Evolutionary conservation across 2,113 vertebrate genomes (phyloP).

Genomic region (Nansenia antarctica): DNA sequence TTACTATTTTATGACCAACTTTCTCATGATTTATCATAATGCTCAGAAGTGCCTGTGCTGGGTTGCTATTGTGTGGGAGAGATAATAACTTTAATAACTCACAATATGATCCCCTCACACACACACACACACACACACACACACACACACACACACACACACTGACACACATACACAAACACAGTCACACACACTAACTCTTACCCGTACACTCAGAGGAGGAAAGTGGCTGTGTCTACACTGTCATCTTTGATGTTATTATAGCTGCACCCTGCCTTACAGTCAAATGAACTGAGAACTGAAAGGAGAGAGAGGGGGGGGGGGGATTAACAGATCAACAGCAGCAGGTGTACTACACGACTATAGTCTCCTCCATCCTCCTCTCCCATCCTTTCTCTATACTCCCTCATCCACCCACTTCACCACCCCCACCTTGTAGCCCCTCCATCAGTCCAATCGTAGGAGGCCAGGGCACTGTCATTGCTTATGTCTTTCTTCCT

Average conservation of each 20-base stretch:
- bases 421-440: background rate
- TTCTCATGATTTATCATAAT: constrained; percentile 25
- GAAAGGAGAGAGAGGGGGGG: background rate
- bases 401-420: background rate
- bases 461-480: too few species aligned
- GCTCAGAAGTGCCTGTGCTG: background rate
- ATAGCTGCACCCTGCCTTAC: background rate
- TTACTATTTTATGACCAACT: constrained; percentile 20
- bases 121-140: too few species aligned
- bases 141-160: constrained; percentile 6
- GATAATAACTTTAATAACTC: constrained; percentile 29
- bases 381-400: background rate
- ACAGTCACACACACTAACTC: background rate
- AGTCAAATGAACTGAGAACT: constrained; percentile 9
- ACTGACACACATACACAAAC: background rate
- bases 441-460: too few species aligned
- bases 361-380: background rate
- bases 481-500: too few species aligned
- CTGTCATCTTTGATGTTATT: background rate
- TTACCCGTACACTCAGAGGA: background rate
- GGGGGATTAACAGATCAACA: background rate
- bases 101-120: background rate
- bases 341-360: background rate
- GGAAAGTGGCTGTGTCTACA: background rate
- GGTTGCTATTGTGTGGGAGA: constrained; percentile 15